phyloP scores from a whole-genome alignment of 2,888 invertebrate genomes.

The Caenorhabditis sulstoni region DNA sequence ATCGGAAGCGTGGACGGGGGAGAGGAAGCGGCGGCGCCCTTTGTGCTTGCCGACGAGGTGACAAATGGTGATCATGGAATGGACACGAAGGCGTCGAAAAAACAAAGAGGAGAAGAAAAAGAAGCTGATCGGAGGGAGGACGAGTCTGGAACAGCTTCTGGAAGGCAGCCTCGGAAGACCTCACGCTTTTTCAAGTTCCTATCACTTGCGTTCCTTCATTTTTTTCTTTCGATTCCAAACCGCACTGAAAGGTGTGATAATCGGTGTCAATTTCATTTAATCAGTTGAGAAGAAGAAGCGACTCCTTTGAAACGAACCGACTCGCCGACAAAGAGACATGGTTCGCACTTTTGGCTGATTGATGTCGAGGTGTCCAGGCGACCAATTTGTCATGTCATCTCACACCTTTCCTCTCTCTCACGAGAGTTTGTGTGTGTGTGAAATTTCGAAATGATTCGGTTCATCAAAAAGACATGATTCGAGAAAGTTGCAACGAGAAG shows the following conservation, averaged over 20 bases:
- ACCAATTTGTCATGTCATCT: constrained; percentile 20
- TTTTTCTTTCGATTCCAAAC: too few relatives aligned
- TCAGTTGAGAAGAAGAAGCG: neutral
- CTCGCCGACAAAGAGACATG: constrained; percentile 13
- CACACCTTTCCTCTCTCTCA: constrained; percentile 2
- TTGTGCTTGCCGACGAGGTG: constrained; percentile 41
- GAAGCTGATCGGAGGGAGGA: neutral
- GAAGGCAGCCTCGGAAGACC: neutral
- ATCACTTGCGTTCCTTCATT: neutral
- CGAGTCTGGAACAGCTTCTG: neutral
- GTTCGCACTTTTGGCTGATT: constrained; percentile 22
- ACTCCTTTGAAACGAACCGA: constrained; percentile 6
- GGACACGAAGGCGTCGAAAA: neutral
- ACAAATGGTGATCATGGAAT: constrained; percentile 33
- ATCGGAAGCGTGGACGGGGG: constrained; percentile 21
- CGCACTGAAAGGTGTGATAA: constrained; percentile 25
- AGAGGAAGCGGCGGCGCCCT: constrained; percentile 11
- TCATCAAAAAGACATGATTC: too few relatives aligned
- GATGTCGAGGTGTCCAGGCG: neutral
- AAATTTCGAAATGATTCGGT: too few relatives aligned
- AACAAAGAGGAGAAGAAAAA: neutral
- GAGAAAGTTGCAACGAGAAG: too few relatives aligned
- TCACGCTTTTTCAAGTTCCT: neutral
- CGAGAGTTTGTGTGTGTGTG: too few relatives aligned
- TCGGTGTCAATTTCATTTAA: constrained; percentile 11